phyloP scores from a whole-genome alignment of 2,113 vertebrate genomes.

The Paramormyrops kingsleyae region DNA sequence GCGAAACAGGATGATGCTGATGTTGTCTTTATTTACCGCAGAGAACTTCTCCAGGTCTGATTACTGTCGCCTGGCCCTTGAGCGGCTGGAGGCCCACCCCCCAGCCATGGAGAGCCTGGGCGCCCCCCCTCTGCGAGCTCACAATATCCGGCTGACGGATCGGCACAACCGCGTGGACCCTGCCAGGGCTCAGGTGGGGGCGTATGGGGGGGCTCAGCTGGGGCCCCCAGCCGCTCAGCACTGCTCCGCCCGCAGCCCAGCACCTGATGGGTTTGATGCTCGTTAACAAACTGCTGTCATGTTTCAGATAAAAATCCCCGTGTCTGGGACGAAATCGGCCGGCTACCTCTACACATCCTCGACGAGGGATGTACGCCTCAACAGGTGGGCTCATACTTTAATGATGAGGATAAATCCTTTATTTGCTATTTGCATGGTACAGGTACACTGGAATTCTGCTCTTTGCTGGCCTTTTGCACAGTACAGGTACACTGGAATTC shows the following conservation, averaged over 20 bases:
- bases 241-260: conserved; percentile 18
- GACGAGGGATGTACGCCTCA: conserved; percentile 45
- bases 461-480: neutral
- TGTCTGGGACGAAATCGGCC: conserved; percentile 57
- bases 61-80: conserved; percentile 65
- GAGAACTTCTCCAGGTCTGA: conserved; percentile 58
- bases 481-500: no score
- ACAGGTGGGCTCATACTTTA: conserved; percentile 41
- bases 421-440: neutral
- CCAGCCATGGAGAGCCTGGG: conserved; percentile 68
- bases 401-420: neutral
- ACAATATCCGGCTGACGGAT: conserved; percentile 67
- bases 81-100: conserved; percentile 54
- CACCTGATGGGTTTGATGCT: neutral
- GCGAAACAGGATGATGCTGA: neutral
- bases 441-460: neutral
- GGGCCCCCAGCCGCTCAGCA: conserved; percentile 15
- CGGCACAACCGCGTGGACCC: conserved; percentile 58
- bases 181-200: conserved; percentile 32
- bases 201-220: neutral
- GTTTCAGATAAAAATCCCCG: conserved; percentile 66
- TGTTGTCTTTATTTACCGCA: conserved; percentile 32
- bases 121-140: conserved; percentile 63
- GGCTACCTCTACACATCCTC: conserved; percentile 57
- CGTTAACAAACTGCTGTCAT: neutral